Conservation (phyloP, 2,888 invertebrate species). For the Aphodius granarius region DNA sequence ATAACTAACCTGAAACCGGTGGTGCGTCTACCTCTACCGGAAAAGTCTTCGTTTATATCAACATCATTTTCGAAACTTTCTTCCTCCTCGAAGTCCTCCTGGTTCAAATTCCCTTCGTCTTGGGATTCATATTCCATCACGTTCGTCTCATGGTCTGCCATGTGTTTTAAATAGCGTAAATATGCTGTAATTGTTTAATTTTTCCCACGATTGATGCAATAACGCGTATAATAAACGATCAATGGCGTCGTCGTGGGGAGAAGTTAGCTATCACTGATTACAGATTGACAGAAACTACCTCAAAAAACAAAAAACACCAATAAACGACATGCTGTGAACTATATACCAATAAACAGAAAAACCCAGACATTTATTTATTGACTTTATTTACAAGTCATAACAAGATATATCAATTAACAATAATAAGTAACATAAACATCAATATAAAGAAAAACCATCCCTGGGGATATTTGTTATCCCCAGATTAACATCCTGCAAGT, state of each 20-base stretch:
- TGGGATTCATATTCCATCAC: constrained; percentile 37
- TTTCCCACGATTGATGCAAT: constrained; percentile 18
- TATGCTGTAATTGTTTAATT: not conserved
- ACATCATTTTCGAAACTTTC: constrained; percentile 49
- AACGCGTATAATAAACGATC: not conserved
- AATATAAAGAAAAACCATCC: no score
- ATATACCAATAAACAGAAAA: no score
- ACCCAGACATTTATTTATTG: no score
- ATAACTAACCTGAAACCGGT: constrained; percentile 56
- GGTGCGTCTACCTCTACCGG: constrained; percentile 53
- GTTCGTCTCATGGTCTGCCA: constrained; percentile 35
- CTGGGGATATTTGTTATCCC: not conserved
- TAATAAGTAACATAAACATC: no score
- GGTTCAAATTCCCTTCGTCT: constrained; percentile 31
- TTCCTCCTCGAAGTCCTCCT: constrained; percentile 47
- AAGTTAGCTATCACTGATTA: not conserved
- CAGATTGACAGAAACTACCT: not conserved
- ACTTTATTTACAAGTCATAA: no score
- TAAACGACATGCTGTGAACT: not conserved
- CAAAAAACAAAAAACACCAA: not conserved
- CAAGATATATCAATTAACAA: no score
- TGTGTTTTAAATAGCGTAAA: constrained; percentile 17
- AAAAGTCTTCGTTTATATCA: constrained; percentile 56
- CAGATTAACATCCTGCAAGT: not conserved
- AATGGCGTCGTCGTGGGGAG: constrained; percentile 18